Evolutionary conservation across 2,888 invertebrate genomes (phyloP).

Genomic region (Epinotia nisella): DNA sequence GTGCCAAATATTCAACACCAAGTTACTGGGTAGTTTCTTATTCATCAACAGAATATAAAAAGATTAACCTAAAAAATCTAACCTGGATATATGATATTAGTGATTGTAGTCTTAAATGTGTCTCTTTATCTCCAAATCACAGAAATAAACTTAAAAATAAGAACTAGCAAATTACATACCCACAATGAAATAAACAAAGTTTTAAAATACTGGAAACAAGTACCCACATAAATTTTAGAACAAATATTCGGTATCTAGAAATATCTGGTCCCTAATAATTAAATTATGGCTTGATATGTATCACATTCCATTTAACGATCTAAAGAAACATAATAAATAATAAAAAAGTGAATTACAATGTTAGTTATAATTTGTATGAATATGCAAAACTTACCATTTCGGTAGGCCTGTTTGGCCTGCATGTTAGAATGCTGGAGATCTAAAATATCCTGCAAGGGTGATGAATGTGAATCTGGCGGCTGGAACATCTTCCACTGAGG

Average conservation of each 20-base stretch:
- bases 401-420: slow-evolving; percentile 81
- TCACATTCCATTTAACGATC: neutral
- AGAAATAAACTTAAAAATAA: neutral
- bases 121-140: neutral
- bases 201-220: neutral
- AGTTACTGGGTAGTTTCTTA: no score
- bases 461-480: slow-evolving; percentile 94
- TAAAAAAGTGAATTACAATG: neutral
- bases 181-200: neutral
- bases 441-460: slow-evolving; percentile 93
- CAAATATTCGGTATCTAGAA: neutral
- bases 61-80: no score
- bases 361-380: neutral
- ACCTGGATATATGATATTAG: neutral
- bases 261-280: neutral
- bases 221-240: neutral
- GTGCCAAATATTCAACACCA: no score
- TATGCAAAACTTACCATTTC: slow-evolving; percentile 79
- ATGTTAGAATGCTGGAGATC: slow-evolving; percentile 87
- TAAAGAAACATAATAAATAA: neutral
- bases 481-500: slow-evolving; percentile 96
- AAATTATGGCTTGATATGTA: neutral
- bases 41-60: no score
- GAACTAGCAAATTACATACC: neutral
- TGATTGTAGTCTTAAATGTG: neutral